Base-by-base conservation (phyloP, 2,113 vertebrate genomes). In the Pedionomus torquatus region DNA sequence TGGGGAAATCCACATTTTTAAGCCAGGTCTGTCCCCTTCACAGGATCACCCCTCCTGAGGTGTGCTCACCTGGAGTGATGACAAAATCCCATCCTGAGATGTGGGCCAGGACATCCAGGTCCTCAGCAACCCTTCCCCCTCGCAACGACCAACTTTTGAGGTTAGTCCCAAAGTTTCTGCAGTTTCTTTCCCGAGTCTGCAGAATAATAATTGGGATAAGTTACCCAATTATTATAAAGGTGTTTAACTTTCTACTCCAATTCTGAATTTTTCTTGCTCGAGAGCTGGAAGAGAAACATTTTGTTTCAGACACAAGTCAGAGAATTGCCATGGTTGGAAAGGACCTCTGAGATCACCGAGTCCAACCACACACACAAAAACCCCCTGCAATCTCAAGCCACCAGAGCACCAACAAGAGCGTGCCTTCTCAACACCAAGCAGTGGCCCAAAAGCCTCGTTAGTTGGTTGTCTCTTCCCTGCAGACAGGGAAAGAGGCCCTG, bases 391-490 rank as follows among this genome's bases (percentile, higher is more conserved):
- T 18, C 44, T 18, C 44, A n/a, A 46, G 46, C 46, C 46, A 9
- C 46, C 20, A 46, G 46, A 46, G 46, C 46, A 46, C 0, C 1
- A 54, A 64, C 7, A 10, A 48, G 13, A 78, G 7, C 0, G 3
- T 11, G 6, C 13, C 60, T 17, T 58, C 7, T 3, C n/a, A 69
- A 23, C 24, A 55, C 31, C 41, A 25, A 20, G 43, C 3, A 14
- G 43, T 3, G 20, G 17, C 65, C 35, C 13, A 1, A n/a, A 63
- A 71, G 48, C 61, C 43, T 43, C 4, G 2, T 46, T 23, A 57
- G 26, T 13, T 37, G 37, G 41, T 63, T 17, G 55, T 17, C 41
- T 31, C 75, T 51, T 49, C 43, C 72, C 60, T 65, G 43, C 55
- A 35, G 20, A 43, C 25, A 28, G 25, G 33, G 17, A 61, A 57